Evolutionary conservation across 2,797 vertebrate species (phyloP).

Genomic region (Nyctalus aviator): DNA sequence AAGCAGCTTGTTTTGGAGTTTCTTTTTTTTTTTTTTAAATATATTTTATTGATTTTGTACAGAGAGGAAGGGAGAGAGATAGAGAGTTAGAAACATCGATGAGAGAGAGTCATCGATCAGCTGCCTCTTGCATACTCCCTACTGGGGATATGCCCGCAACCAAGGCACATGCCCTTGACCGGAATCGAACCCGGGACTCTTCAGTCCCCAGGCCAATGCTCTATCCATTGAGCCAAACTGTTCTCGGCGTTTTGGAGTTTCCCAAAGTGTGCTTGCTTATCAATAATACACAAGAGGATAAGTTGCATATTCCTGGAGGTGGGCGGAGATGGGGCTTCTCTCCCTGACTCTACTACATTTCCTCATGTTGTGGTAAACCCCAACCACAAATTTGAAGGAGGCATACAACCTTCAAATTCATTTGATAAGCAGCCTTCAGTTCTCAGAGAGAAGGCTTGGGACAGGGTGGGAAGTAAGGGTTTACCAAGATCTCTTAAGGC

Average conservation of each 20-base stretch:
- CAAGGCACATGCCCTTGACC: no score
- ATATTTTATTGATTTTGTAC: no score
- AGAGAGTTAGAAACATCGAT: no score
- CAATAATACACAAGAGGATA: background rate
- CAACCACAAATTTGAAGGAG: background rate
- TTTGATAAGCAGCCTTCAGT: slow-evolving; percentile 29
- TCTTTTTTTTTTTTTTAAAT: no score
- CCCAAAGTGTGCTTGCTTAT: background rate
- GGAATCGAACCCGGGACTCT: no score
- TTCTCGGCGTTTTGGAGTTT: background rate
- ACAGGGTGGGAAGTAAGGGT: background rate
- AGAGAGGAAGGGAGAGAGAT: no score
- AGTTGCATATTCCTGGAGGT: background rate
- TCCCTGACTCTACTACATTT: background rate
- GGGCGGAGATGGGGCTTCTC: background rate
- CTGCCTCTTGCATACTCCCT: no score
- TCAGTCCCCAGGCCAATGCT: no score
- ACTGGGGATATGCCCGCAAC: no score
- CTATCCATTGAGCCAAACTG: no score
- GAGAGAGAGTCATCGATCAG: no score
- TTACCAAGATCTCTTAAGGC: background rate
- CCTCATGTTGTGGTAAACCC: no score
- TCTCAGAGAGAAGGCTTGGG: slow-evolving; percentile 14
- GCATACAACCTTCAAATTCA: background rate
- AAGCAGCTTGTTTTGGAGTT: background rate